phyloP scores from a whole-genome alignment of 30 jellyfish, hydroid and myxozoan species.

The Hydractinia symbiolongicarpus region DNA sequence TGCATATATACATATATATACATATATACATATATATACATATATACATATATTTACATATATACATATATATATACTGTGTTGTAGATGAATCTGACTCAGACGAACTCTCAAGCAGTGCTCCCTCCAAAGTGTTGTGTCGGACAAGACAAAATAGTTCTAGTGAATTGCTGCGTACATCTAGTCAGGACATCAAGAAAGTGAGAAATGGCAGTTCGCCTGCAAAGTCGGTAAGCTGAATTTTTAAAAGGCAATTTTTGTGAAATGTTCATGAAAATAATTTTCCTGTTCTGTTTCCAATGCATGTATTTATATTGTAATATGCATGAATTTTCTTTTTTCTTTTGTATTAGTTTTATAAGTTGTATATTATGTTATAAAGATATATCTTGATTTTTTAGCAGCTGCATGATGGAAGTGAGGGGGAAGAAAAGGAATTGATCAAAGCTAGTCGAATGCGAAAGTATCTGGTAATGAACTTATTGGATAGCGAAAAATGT shows the following conservation, averaged over 20 bases:
- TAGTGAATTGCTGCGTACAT: background rate
- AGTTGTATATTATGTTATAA: too few species aligned
- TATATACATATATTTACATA: too few species aligned
- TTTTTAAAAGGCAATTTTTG: too few species aligned
- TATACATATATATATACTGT: too few species aligned
- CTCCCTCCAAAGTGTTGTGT: background rate
- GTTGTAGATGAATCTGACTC: conserved; percentile 12
- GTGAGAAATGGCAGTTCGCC: conserved; percentile 12
- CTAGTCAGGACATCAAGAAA: background rate
- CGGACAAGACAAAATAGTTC: background rate
- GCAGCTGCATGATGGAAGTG: conserved; percentile 24
- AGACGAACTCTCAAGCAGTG: background rate
- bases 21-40: too few species aligned
- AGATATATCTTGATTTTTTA: background rate
- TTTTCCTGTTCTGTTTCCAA: too few species aligned
- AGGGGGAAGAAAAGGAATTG: conserved; percentile 49
- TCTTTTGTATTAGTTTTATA: too few species aligned
- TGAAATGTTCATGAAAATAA: too few species aligned
- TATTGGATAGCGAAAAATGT: conserved; percentile 80
- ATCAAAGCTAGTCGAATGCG: conserved; percentile 56
- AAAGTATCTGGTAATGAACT: conserved; percentile 63
- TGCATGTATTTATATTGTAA: too few species aligned
- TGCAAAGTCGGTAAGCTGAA: too few species aligned
- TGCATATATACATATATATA: too few species aligned
- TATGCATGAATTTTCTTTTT: too few species aligned